Evolutionary conservation across 2,888 invertebrate genomes (phyloP), one percentile per base, ranked within the genome.

Genomic region (Scrobipalpa atriplicella): DNA sequence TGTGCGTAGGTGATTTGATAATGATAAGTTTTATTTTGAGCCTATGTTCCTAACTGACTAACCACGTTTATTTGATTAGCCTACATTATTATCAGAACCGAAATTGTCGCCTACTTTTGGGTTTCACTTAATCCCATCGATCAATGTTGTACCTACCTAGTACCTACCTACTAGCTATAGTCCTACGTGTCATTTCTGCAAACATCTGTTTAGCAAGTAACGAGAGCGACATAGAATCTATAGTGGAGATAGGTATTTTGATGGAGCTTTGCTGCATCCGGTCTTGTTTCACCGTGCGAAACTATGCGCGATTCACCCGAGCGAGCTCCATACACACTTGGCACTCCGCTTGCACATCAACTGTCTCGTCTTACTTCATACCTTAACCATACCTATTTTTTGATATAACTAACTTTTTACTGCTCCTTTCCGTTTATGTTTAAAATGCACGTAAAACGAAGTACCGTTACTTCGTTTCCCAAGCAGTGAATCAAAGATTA

Each of bases 221-320:
- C 13, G 61, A 61, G 41, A 21, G 19, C 43, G 19, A 41, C n/a
- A 43, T 18, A 62, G 18, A 47, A 39, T 39, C 11, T 39, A 29
- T 41, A 18, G 43, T 58, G 29, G n/a, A 36, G 38, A 62, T 62
- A 47, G 62, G 47, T 62, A 72, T 73, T 74, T 72, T 70, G 72
- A 67, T 69, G 70, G 68, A 70, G 68, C 68, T 68, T 72, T 72
- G 71, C 68, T 72, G 77, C 78, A 80, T 79, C 80, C 77, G 78
- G 70, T 87, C 85, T 73, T 74, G 79, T 87, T 86, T 83, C 83
- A 84, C 82, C 89, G 89, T 89, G 89, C 83, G 89, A 89, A 89
- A 85, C 79, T 85, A 87, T 85, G 85, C 77, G 76, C 67, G 72
- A 73, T 80, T 77, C 69, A 78, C 75, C 75, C 69, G 68, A 67